Base-by-base conservation (phyloP, 2,797 vertebrate species). In the Heliangelus exortis region DNA sequence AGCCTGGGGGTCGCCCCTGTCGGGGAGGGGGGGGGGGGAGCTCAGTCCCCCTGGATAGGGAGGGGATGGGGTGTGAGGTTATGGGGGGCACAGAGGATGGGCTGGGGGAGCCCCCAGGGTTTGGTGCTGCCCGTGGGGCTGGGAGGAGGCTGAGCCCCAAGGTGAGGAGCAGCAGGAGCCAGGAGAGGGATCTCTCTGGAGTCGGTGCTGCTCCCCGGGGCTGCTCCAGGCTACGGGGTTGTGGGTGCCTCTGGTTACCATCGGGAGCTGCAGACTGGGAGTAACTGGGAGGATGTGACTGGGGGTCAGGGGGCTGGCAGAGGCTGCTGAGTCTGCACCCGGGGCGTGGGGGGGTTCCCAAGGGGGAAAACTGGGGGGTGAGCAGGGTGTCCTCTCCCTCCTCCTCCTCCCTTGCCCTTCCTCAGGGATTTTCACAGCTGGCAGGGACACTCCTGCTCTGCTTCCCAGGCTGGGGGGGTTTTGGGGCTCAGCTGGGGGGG, bases 371-470 rank as follows among this genome's bases (percentile, higher is more conserved):
- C 85, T 34, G 17, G 33, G 12, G 23, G 58, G 9, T 50, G 2
- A 2, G 22, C 2, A 7, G 25, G 43, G 13, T 6, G 2, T 43
- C 47, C 39, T 5, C 66, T 34, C 13, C 1, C 45, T 17, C 41
- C n/a, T 50, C 25, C 10, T 4, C 47, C 50, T 55, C 23, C 1
- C 2, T 63, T 5, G 3, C 17, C 47, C 19, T 66, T 55, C n/a
- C 17, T 43, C 66, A 2, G 22, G 7, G 1, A 15, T 15, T 28
- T 17, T 10, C 16, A 1, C 4, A 23, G 39, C 66, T 76, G 36
- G 50, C 31, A 25, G 53, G 7, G 3, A 8, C 1, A 0, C 22
- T 14, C 12, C 25, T 2, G 9, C 26, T 15, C 1, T 0, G 17
- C 23, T 15, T n/a, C 72, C 11, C 51, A 29, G 17, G 26, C 22